Conservation (phyloP, 92 coral and sea anemone species). For the Isaurus tuberculatus region DNA sequence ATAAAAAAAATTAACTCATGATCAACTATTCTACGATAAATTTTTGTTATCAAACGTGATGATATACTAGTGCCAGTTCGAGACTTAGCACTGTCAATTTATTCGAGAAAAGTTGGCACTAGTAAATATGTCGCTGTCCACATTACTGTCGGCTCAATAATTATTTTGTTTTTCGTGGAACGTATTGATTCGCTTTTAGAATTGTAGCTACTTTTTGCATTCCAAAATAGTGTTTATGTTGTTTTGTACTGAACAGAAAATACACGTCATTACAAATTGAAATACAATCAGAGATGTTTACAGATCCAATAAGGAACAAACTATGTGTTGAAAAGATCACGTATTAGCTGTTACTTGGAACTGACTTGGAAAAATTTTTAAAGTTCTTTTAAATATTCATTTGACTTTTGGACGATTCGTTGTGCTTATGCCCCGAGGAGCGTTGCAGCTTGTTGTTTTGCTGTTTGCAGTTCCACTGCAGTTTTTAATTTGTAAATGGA, state of each 20-base stretch:
- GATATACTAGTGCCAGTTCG: constrained; percentile 26
- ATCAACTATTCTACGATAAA: background rate
- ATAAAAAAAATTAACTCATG: background rate
- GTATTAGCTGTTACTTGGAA: no score
- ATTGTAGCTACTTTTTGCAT: background rate
- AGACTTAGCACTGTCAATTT: background rate
- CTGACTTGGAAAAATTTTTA: background rate
- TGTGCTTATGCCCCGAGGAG: constrained; percentile 85
- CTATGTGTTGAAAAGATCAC: background rate
- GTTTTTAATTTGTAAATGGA: constrained; percentile 93
- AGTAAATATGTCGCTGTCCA: constrained; percentile 7
- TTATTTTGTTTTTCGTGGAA: constrained; percentile 15
- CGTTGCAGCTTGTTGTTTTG: constrained; percentile 77
- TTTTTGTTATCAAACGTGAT: background rate
- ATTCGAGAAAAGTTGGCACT: constrained; percentile 1
- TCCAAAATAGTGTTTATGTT: background rate
- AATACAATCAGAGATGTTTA: background rate
- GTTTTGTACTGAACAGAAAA: background rate
- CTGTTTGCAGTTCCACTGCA: constrained; percentile 93
- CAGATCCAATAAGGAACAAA: background rate
- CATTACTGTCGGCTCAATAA: constrained; percentile 26
- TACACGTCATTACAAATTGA: background rate
- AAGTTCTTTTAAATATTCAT: background rate
- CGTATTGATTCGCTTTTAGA: constrained; percentile 29
- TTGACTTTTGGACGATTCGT: background rate